Evolutionary conservation across 2,888 invertebrate species (phyloP).

Genomic region (Plebejus melissa): DNA sequence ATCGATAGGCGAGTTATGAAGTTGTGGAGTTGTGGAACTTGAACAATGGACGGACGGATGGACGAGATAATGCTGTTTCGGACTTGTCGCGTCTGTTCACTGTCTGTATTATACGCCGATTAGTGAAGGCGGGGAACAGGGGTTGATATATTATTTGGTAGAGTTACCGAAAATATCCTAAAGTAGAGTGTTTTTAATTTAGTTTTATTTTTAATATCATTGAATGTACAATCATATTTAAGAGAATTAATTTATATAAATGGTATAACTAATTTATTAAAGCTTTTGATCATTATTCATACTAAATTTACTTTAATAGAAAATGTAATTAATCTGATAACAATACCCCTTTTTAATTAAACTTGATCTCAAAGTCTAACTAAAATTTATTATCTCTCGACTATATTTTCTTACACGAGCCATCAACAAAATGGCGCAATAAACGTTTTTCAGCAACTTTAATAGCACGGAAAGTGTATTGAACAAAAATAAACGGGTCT

Average conservation of each 20-base stretch:
- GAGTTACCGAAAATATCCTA: not conserved
- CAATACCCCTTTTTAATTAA: not conserved
- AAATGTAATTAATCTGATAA: not conserved
- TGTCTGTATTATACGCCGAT: slow-evolving; percentile 2
- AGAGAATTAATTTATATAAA: not conserved
- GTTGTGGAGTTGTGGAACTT: slow-evolving; percentile 35
- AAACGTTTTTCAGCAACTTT: slow-evolving; percentile 5
- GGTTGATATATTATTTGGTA: not conserved
- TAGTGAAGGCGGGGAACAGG: not conserved
- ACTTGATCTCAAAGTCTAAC: not conserved
- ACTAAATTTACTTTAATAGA: not conserved
- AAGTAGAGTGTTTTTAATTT: not conserved
- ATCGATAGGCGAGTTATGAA: slow-evolving; percentile 28
- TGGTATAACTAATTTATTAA: not conserved
- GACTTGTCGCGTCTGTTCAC: slow-evolving; percentile 29
- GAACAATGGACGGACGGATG: slow-evolving; percentile 38
- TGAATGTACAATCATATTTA: not conserved
- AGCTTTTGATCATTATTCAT: not conserved
- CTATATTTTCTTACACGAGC: not conserved
- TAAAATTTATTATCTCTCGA: not conserved
- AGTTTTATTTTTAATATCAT: not conserved
- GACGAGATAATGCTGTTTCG: slow-evolving; percentile 36
- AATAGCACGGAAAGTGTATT: slow-evolving; percentile 21
- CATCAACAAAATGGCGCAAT: slow-evolving; percentile 13
- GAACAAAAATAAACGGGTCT: slow-evolving; percentile 28